Conservation (phyloP, 64 coral and sea anemone species). For the Catalaphyllia jardinei region DNA sequence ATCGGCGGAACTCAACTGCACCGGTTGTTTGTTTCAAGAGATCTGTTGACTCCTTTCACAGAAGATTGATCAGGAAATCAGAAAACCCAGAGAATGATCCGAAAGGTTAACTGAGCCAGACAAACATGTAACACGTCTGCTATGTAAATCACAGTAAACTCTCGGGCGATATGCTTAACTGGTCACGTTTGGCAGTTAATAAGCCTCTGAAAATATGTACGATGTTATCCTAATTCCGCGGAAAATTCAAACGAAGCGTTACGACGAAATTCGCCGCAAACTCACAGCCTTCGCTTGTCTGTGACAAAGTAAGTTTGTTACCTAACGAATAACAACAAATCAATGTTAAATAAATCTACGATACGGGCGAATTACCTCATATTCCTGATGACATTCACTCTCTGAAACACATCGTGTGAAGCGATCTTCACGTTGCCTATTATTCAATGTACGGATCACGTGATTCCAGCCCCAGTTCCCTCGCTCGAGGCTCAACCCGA, state of each 20-base stretch:
- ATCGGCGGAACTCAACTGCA: neutral
- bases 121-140: neutral
- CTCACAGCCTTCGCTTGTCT: neutral
- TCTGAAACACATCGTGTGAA: neutral
- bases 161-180: neutral
- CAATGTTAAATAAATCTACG: neutral
- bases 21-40: neutral
- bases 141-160: slow-evolving; percentile 23
- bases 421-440: neutral
- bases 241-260: neutral
- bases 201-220: neutral
- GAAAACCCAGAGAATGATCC: neutral
- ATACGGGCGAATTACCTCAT: slow-evolving; percentile 21
- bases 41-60: neutral
- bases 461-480: slow-evolving; percentile 21
- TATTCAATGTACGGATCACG: slow-evolving; percentile 3
- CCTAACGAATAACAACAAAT: slow-evolving; percentile 10
- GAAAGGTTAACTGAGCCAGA: neutral
- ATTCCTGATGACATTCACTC: neutral
- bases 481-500: neutral
- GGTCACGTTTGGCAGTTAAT: slow-evolving; percentile 23
- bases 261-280: neutral
- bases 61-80: neutral
- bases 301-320: slow-evolving; percentile 11
- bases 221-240: neutral